Evolutionary conservation across 2,888 invertebrate genomes (phyloP), one percentile per base, ranked within the genome.

Genomic region (Amaurobius ferox): DNA sequence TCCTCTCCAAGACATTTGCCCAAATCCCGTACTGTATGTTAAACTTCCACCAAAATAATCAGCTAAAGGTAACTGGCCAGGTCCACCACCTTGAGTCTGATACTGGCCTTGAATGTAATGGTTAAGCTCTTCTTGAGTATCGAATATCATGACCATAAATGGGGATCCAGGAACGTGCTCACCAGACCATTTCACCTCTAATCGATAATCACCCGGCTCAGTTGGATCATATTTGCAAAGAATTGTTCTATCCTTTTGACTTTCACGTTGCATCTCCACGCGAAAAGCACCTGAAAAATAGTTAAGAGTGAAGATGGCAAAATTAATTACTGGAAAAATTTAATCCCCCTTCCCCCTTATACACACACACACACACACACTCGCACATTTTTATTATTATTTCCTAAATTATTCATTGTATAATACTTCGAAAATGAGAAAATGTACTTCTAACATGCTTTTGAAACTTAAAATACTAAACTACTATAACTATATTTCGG

Each of bases 231-330:
- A 98, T 93, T 97, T 97, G 94, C 99, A 99, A 78, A 98, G 93
- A 91, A 99, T 99, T 61, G 98, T 98, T 89, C 99, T 94, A 92
- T 99, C 99, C 91, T 98, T 97, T 92, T 98, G 98, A 90, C 95
- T 98, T 92, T 99, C 99, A 19, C 99, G 93, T 91, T 98, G 98
- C 99, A 99, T 99, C 92, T 99, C 99, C 6, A 99, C 99, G 89
- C 98, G 94, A 93, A 99, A 99, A n/a, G 99, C 99, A 87, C 99
- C 94, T 94, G 90, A 0, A 19, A 67, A 7, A 70, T 70, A 23
- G n/a, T n/a, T n/a, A n/a, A n/a, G n/a, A n/a, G n/a, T n/a, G n/a
- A n/a, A n/a, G n/a, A n/a, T n/a, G n/a, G n/a, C n/a, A n/a, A n/a
- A n/a, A n/a, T n/a, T n/a, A n/a, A n/a, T n/a, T n/a, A n/a, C n/a